Percentiles rank a stretch among this genome's conserved stretches.
These are phyloP conservation scores for Eira barbara DNA, from an alignment of 2,113 vertebrate species.

Conservation along the genomic window DNA sequence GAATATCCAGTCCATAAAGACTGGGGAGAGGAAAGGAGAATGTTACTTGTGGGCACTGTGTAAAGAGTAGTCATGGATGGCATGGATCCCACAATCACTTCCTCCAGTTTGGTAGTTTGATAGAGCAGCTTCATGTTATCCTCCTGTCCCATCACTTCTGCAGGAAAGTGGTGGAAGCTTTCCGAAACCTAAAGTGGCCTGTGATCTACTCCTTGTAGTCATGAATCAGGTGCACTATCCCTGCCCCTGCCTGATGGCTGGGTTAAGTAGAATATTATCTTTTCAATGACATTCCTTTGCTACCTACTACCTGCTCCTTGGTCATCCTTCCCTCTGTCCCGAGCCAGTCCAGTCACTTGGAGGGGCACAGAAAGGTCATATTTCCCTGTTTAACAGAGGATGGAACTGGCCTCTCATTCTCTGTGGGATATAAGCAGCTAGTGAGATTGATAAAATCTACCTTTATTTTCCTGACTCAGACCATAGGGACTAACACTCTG, in stretches of 20 bases:
- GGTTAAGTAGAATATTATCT: background rate
- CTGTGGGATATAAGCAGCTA: background rate
- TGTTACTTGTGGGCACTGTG: background rate
- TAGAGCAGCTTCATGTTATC: background rate
- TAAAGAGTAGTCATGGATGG: background rate
- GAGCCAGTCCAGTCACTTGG: background rate
- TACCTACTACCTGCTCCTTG: background rate
- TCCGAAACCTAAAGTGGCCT: background rate
- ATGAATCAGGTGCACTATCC: background rate
- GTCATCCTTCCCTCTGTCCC: background rate
- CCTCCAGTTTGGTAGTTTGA: background rate
- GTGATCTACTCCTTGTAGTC: too few species aligned
- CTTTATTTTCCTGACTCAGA: background rate
- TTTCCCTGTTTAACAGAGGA: background rate
- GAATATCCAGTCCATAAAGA: background rate
- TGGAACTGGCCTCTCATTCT: background rate
- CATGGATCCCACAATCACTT: background rate
- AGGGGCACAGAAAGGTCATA: background rate
- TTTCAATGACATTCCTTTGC: background rate
- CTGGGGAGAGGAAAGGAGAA: background rate
- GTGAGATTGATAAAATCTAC: background rate
- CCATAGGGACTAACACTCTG: background rate
- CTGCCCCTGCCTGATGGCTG: background rate
- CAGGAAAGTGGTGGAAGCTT: background rate
- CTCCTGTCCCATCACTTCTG: background rate